Evolutionary conservation across 2,113 vertebrate genomes (phyloP).

Genomic region (Microcebus murinus): DNA sequence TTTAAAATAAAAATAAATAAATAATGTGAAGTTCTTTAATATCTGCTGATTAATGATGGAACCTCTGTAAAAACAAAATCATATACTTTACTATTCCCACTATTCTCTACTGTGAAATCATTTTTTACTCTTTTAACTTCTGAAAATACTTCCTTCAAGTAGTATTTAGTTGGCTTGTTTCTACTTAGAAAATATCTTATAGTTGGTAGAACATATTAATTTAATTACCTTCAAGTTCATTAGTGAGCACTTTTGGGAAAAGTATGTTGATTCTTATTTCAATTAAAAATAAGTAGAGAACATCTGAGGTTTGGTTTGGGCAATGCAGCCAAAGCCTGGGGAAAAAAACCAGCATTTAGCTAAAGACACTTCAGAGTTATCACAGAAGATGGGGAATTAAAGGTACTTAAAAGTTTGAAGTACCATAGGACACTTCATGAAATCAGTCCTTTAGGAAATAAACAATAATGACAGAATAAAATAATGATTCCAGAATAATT

Average conservation of each 20-base stretch:
- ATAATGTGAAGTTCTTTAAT: neutral
- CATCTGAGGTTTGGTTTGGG: neutral
- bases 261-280: neutral
- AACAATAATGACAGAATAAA: neutral
- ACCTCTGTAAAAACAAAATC: neutral
- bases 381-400: neutral
- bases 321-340: neutral
- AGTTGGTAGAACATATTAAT: neutral
- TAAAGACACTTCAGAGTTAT: neutral
- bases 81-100: too few relatives aligned
- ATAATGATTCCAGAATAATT: neutral
- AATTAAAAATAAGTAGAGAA: constrained; percentile 30
- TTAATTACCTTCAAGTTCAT: neutral
- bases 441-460: neutral
- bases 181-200: neutral
- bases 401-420: neutral
- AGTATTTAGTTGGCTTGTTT: neutral
- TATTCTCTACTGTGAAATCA: neutral
- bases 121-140: neutral
- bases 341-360: neutral
- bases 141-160: neutral
- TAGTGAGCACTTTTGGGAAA: constrained; percentile 13
- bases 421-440: neutral
- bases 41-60: neutral
- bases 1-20: neutral